A percentile compares a stretch with the other conserved stretches of the same genome.
Evolutionary conservation across 35 echinoderm and acorn worm species (phyloP).

Genomic region (Ptychodera flava): DNA sequence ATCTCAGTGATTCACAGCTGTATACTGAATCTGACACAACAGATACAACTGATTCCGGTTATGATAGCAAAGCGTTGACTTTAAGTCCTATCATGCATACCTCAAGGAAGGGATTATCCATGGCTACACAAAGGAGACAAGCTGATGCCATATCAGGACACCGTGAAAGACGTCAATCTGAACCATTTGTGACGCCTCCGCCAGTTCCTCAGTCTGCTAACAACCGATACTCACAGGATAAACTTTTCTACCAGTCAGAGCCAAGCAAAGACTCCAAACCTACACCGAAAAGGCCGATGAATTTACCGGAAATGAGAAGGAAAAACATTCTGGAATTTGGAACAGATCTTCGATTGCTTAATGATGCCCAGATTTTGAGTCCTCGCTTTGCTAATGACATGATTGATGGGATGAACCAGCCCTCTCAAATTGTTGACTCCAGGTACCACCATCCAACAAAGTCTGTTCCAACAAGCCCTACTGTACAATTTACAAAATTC

Average conservation of each 20-base stretch:
- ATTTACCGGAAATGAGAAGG: neutral
- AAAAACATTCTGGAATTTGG: neutral
- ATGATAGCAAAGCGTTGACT: constrained; percentile 31
- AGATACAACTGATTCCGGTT: constrained; percentile 93
- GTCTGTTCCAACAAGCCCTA: neutral
- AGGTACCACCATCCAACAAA: neutral
- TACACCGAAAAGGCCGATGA: neutral
- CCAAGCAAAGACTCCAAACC: neutral
- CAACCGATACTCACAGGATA: neutral
- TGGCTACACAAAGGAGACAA: neutral
- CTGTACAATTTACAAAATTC: neutral
- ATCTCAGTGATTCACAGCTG: constrained; percentile 87
- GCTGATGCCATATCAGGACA: neutral
- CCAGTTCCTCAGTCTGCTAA: neutral
- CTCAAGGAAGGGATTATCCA: neutral
- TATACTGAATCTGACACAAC: constrained; percentile 94
- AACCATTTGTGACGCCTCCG: neutral
- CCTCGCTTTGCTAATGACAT: neutral
- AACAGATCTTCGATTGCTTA: neutral
- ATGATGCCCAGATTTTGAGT: neutral
- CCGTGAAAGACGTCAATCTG: neutral
- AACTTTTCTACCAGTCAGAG: neutral
- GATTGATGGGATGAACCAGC: neutral
- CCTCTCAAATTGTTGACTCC: neutral
- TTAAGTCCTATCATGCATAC: neutral